Conservation (phyloP, 2,113 vertebrate genomes). For the Cheirogaleus medius region DNA sequence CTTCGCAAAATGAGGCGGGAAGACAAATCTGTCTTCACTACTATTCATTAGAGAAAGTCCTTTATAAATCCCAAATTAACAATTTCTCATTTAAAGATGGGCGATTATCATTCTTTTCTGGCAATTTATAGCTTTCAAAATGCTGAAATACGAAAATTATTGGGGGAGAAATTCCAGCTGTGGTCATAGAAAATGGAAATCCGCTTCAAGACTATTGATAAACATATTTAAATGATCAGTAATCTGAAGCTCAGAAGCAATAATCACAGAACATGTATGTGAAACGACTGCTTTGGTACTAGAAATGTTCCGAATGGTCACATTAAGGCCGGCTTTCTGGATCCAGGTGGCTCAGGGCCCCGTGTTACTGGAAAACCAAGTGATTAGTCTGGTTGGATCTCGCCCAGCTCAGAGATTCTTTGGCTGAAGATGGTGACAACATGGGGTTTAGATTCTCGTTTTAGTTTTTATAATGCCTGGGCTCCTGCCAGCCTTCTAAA, state of each 20-base stretch:
- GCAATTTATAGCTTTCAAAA: slow-evolving; percentile 80
- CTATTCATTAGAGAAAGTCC: slow-evolving; percentile 86
- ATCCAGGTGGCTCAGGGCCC: accelerated
- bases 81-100: slow-evolving; percentile 83
- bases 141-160: slow-evolving; percentile 79
- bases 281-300: accelerated
- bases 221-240: slow-evolving; percentile 69
- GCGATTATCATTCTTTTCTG: slow-evolving; percentile 70
- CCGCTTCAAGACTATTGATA: slow-evolving; percentile 58
- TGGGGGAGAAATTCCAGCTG: slow-evolving; percentile 54
- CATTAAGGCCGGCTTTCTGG: neutral
- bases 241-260: slow-evolving; percentile 2
- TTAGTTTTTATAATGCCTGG: neutral
- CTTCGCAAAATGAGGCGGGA: slow-evolving; percentile 82
- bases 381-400: neutral
- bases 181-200: slow-evolving; percentile 61
- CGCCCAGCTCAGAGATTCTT: neutral
- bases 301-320: neutral
- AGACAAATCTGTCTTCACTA: slow-evolving; percentile 83
- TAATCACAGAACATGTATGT: neutral
- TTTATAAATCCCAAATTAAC: slow-evolving; percentile 88
- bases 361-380: accelerated
- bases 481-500: neutral
- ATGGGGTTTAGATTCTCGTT: accelerated
- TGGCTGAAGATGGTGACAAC: neutral